A percentile compares a stretch with the other conserved stretches of the same genome.
phyloP scores from a whole-genome alignment of 92 coral and sea anemone species.

The Paramuricea clavata region DNA sequence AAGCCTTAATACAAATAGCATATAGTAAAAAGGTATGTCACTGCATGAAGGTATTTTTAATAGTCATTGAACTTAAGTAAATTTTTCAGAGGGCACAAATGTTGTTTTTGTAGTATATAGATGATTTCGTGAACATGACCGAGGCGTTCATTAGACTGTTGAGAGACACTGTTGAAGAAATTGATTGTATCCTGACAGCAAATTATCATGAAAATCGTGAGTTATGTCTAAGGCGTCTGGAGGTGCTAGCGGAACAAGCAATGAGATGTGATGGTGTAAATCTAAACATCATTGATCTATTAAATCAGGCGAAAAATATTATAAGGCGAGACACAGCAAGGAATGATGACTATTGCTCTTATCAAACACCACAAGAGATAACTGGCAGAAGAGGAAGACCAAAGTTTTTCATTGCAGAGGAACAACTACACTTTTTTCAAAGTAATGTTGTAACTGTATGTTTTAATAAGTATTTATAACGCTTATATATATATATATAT shows the following conservation, averaged over 20 bases:
- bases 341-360: conserved; percentile 17
- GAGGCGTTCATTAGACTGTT: not conserved
- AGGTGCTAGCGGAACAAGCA: conserved; percentile 47
- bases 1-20: too few species aligned
- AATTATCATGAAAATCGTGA: conserved; percentile 24
- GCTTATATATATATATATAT: not conserved
- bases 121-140: too few species aligned
- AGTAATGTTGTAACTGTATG: not conserved
- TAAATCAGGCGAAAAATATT: conserved; percentile 46
- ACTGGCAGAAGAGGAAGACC: conserved; percentile 64
- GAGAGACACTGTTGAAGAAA: conserved; percentile 5
- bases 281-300: conserved; percentile 43
- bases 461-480: not conserved
- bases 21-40: too few species aligned
- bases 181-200: not conserved
- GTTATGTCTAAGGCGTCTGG: conserved; percentile 3
- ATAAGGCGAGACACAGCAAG: not conserved
- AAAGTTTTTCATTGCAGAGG: conserved; percentile 47
- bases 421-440: conserved; percentile 53
- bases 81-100: too few species aligned
- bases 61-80: too few species aligned
- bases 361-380: conserved; percentile 42
- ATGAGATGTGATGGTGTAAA: conserved; percentile 24
- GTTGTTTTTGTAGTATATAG: too few species aligned
- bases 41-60: too few species aligned